These are phyloP conservation scores for Urocyon cinereoargenteus DNA, from an alignment of 2,797 vertebrate species.

Conservation along the genomic window DNA sequence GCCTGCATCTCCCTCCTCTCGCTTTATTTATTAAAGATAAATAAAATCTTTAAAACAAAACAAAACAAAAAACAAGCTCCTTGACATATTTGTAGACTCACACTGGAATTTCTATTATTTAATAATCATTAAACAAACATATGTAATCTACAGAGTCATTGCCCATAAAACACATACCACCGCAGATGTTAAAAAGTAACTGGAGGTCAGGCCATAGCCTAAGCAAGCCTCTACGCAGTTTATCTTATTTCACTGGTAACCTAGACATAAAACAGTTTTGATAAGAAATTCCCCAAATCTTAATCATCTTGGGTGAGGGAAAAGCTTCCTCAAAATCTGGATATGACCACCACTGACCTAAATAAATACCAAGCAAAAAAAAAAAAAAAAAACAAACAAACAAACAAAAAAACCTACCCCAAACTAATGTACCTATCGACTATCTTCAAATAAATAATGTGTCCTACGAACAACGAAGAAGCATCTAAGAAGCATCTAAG, in stretches of 20 bases:
- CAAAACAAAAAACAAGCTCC: background rate
- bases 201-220: background rate
- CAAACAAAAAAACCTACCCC: background rate
- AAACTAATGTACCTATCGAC: background rate
- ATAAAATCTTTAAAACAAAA: too few relatives aligned
- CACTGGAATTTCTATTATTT: background rate
- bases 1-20: too few relatives aligned
- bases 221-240: background rate
- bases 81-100: background rate
- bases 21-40: too few relatives aligned
- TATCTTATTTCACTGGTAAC: slow-evolving; percentile 30
- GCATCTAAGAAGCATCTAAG: background rate
- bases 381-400: too few relatives aligned
- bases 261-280: slow-evolving; percentile 47
- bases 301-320: background rate
- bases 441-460: slow-evolving; percentile 50
- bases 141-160: slow-evolving; percentile 22
- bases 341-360: background rate
- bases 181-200: slow-evolving; percentile 24
- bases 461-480: slow-evolving; percentile 32
- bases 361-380: background rate
- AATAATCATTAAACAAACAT: background rate
- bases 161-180: slow-evolving; percentile 38
- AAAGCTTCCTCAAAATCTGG: background rate
- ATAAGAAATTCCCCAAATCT: background rate